Base-by-base conservation (phyloP, 2,888 invertebrate genomes). In the Subacronicta megacephala region DNA sequence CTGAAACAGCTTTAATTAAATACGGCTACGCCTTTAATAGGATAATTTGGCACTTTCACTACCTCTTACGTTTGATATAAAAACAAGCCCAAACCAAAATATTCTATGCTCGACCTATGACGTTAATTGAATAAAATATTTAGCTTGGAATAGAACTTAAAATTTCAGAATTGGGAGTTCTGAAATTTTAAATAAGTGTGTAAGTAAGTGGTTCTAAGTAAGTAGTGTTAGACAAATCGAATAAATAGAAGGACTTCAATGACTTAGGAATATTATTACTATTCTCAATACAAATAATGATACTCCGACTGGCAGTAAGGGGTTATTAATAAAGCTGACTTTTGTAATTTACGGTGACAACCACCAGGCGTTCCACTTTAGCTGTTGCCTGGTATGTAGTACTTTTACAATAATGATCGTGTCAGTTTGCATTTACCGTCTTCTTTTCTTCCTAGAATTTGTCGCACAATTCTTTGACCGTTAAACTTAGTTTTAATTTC, bases 281-380 rank as follows among this genome's bases (percentile, higher is more conserved):
- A 50, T 49, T 26, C 26, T 3, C 26, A 26, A 38, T 31, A 15
- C 33, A 31, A 46, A 58, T 36, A 45, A 41, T 38, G 6, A 18
- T 37, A 20, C 50, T 23, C 13, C 29, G 18, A 31, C 49, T 38
- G 31, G 42, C 43, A 56, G 18, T 63, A 44, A 43, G 17, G 33
- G 41, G 64, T 49, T 51, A 63, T 65, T 41, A 70, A 57, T 57
- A 57, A 38, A 69, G 52, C 44, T 41, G 64, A 47, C 33, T 63
- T 66, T 33, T 45, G 62, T 64, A 69, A 69, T 65, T 69, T 47
- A 69, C 47, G 70, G 63, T 63, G 70, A 70, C 65, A 66, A 51
- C 52, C 65, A 58, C 46, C 51, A 45, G 51, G 37, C 35, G 58
- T 66, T 58, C 68, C 38, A 50, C 68, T 56, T 62, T 63, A 53